These are phyloP conservation scores for Ctenodactylus gundi DNA, from an alignment of 2,113 vertebrate genomes.

Conservation along the genomic window DNA sequence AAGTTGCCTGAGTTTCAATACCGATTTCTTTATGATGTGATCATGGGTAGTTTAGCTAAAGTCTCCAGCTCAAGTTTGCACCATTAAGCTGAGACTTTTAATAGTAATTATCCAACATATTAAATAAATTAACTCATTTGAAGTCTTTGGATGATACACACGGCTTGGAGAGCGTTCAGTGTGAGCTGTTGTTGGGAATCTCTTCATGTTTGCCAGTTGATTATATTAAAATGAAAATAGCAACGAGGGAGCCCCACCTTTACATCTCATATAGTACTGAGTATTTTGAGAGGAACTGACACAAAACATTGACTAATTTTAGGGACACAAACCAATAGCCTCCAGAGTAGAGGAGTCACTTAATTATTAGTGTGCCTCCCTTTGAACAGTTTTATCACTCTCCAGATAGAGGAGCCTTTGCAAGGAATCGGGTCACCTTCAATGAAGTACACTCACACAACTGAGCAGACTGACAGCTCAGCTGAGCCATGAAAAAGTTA, in stretches of 20 bases:
- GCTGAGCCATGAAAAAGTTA: constrained; percentile 16
- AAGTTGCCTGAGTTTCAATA: not conserved
- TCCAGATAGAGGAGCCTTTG: not conserved
- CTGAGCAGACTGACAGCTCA: not conserved
- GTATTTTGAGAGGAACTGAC: not conserved
- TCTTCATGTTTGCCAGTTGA: not conserved
- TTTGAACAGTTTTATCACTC: not conserved
- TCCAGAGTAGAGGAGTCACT: not conserved
- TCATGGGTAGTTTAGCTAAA: not conserved
- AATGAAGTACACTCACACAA: not conserved
- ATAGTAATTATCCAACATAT: not conserved
- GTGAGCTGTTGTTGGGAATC: not conserved
- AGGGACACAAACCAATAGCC: not conserved
- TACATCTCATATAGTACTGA: not conserved
- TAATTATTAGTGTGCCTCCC: not conserved
- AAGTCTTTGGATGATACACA: not conserved
- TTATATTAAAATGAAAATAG: not conserved
- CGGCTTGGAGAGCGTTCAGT: too few species aligned
- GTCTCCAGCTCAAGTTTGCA: not conserved
- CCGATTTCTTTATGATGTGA: not conserved
- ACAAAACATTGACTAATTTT: not conserved
- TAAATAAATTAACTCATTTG: not conserved
- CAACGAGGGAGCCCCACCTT: not conserved
- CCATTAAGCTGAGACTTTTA: not conserved
- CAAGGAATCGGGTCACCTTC: not conserved